Evolutionary conservation across 2,113 vertebrate species (phyloP), one percentile per base, ranked within the genome.

Genomic region (Pteronura brasiliensis): DNA sequence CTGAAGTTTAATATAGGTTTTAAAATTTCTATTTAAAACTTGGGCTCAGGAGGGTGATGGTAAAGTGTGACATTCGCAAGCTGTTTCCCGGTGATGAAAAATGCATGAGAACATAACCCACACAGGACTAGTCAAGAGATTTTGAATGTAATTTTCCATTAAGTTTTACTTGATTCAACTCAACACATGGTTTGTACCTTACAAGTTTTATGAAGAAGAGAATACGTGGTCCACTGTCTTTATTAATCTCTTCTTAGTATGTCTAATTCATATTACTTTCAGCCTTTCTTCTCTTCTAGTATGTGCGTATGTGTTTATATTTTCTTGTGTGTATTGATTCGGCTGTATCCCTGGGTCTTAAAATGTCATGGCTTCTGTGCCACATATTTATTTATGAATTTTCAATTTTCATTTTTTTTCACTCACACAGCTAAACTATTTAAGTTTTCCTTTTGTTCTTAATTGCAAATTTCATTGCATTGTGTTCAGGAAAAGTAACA

Each of bases 11-110:
- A 97, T 98, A 97, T 82, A 96, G 94, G 84, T 97, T 72, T 93
- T 96, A 72, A 93, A 96, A 81, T 52, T 76, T 97, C 90, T 98
- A 67, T 98, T 98, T 98, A 98, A 98, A 98, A 97, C 96, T 95
- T 97, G 69, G 88, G 61, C 96, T 98, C 1, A 1, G 93, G 96
- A 98, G 95, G 93, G 95, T 97, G 98, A 96, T 47, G 39, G 98
- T 98, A 97, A 98, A 98, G 98, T 98, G 97, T 92, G 98, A 98
- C 98, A 98, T 98, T 99, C 95, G 39, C 99, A 99, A 98, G 98
- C 98, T 99, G 98, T 98, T 99, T 98, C 97, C 90, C 82, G 57
- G 97, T 90, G 93, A 98, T 98, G 98, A 99, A 99, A 99, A 98
- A 98, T 98, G 93, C 97, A 98, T 98, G 98, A 98, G 98, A 98